Evolutionary conservation across 2,888 invertebrate species (phyloP).

Genomic region (Drosophila kanekoi): DNA sequence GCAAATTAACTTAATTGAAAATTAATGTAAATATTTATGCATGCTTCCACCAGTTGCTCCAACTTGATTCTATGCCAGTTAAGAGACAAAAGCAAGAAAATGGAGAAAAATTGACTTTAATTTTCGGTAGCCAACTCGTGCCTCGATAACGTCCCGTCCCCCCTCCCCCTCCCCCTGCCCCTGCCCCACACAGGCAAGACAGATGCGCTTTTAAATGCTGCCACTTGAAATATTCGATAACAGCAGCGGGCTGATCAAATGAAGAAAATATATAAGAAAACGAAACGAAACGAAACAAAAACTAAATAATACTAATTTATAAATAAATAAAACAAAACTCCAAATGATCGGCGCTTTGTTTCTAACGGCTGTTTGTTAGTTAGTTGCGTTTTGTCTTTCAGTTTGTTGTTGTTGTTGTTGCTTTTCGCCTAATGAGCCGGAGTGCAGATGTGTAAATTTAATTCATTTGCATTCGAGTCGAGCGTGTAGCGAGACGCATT

Average conservation of each 20-base stretch:
- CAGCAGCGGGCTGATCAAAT: conserved; percentile 49
- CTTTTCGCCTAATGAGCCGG: conserved; percentile 44
- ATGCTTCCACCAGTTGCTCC: conserved; percentile 29
- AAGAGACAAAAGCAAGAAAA: background rate
- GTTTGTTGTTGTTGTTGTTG: background rate
- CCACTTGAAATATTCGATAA: conserved; percentile 50
- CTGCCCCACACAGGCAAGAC: conserved; percentile 15
- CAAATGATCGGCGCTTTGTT: conserved; percentile 44
- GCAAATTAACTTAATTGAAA: conserved; percentile 75
- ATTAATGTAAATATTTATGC: conserved; percentile 74
- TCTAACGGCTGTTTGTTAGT: conserved; percentile 56
- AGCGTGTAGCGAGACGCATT: conserved; percentile 41
- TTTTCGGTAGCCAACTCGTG: conserved; percentile 67
- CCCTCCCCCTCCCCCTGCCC: background rate
- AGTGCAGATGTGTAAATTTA: conserved; percentile 55
- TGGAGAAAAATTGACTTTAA: conserved; percentile 37
- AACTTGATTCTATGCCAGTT: conserved; percentile 30
- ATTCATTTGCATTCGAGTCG: conserved; percentile 48
- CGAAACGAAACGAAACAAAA: background rate
- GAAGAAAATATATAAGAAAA: background rate
- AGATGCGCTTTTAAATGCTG: conserved; percentile 71
- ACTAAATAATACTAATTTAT: conserved; percentile 22
- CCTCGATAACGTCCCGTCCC: conserved; percentile 23
- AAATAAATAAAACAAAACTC: conserved; percentile 31
- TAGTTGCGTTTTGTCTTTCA: conserved; percentile 15